Conservation (phyloP, 2,888 invertebrate genomes). For the Pomacea canaliculata region DNA sequence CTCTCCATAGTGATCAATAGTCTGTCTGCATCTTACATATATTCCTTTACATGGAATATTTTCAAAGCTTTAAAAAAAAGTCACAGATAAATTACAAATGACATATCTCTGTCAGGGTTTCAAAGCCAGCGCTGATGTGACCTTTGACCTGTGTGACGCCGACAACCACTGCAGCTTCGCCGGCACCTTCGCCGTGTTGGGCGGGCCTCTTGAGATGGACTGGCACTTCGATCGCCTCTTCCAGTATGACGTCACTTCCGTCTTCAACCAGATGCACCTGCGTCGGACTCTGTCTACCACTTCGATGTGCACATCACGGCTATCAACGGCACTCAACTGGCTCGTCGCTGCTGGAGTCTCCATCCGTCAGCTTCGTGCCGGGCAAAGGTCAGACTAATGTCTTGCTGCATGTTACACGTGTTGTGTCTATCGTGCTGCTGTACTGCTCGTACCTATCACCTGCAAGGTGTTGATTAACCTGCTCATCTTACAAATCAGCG, state of each 20-base stretch:
- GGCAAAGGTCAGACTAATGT: slow-evolving; percentile 19
- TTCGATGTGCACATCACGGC: slow-evolving; percentile 25
- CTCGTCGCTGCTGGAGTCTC: slow-evolving; percentile 26
- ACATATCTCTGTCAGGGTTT: slow-evolving; percentile 18
- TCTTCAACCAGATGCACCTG: slow-evolving; percentile 32
- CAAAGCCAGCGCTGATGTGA: slow-evolving; percentile 34
- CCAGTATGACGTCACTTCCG: slow-evolving; percentile 40
- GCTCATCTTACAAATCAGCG: too few relatives aligned
- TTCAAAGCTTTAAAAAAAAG: too few relatives aligned
- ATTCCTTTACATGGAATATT: too few relatives aligned
- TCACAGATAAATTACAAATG: too few relatives aligned
- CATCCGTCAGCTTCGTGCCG: slow-evolving; percentile 34
- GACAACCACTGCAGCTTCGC: slow-evolving; percentile 34
- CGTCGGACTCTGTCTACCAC: slow-evolving; percentile 30
- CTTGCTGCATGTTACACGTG: too few relatives aligned
- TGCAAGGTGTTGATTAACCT: too few relatives aligned
- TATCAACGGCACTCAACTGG: slow-evolving; percentile 32
- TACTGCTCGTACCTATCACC: background rate
- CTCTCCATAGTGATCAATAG: too few relatives aligned
- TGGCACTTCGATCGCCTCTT: slow-evolving; percentile 41
- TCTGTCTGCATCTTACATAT: too few relatives aligned
- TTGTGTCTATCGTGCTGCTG: background rate
- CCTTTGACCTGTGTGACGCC: slow-evolving; percentile 32
- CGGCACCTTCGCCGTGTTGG: slow-evolving; percentile 39
- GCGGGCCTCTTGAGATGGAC: slow-evolving; percentile 38